Evolutionary conservation across 53 echinoderm and acorn worm genomes (phyloP).

Genomic region (Crossaster papposus): DNA sequence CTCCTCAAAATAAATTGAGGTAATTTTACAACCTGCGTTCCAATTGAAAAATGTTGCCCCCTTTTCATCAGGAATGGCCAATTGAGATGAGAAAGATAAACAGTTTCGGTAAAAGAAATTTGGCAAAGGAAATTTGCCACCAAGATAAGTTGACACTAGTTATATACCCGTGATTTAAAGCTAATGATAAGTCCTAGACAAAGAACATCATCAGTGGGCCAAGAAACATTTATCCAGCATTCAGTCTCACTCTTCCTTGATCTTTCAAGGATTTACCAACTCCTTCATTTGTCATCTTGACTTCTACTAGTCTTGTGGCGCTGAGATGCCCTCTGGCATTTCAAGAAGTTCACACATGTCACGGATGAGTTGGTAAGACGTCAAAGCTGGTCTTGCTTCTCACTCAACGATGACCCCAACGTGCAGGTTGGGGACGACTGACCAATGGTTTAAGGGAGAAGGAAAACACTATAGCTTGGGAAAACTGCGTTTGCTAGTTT

Average conservation of each 20-base stretch:
- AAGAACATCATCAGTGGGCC: not conserved
- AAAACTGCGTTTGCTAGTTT: no score
- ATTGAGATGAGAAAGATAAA: no score
- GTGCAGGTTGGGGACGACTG: conserved; percentile 13
- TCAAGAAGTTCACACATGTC: conserved; percentile 41
- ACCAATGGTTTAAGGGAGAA: not conserved
- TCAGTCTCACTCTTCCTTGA: not conserved
- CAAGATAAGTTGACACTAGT: not conserved
- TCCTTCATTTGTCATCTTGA: conserved; percentile 26
- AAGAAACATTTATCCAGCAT: not conserved
- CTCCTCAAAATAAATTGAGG: conserved; percentile 6
- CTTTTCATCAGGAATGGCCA: not conserved
- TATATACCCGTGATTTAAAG: no score
- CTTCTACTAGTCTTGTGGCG: not conserved
- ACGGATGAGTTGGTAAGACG: not conserved
- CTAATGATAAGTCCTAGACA: no score
- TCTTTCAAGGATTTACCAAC: not conserved
- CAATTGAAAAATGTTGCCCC: not conserved
- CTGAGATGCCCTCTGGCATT: conserved; percentile 28
- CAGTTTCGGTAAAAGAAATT: not conserved
- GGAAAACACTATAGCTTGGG: not conserved
- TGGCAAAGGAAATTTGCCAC: not conserved
- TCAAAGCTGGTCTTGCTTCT: conserved; percentile 29
- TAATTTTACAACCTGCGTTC: not conserved
- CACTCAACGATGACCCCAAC: conserved; percentile 4